phyloP scores from a whole-genome alignment of 2,113 vertebrate genomes.

The Macaca mulatta region DNA sequence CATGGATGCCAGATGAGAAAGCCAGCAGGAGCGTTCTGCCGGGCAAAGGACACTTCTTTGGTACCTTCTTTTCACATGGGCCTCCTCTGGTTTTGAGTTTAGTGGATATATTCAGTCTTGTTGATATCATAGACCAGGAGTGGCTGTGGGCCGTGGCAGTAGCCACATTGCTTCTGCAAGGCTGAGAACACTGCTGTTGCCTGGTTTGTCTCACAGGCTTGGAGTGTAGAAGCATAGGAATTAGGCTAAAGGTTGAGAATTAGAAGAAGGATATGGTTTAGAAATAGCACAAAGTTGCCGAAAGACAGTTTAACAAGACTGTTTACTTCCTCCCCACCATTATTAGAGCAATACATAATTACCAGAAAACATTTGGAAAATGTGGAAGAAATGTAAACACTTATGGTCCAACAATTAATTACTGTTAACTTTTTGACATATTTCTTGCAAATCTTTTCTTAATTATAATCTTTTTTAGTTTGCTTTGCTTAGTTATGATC shows the following conservation, averaged over 20 bases:
- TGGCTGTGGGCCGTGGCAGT: rapidly evolving
- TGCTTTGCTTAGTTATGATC: not conserved
- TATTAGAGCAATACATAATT: not conserved
- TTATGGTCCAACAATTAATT: not conserved
- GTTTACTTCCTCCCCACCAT: not conserved
- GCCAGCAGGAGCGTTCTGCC: not conserved
- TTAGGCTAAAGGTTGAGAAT: not conserved
- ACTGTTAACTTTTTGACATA: not conserved
- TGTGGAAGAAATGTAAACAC: not conserved
- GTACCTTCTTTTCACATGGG: not conserved
- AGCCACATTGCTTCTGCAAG: not conserved
- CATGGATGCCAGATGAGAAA: not conserved
- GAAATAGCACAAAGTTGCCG: not conserved
- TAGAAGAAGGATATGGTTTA: not conserved
- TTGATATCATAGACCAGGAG: rapidly evolving
- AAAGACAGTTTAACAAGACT: not conserved
- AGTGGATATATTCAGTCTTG: not conserved
- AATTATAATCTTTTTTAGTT: not conserved
- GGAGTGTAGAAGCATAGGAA: not conserved
- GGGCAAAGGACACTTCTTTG: no score
- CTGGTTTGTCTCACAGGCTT: not conserved
- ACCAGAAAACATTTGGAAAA: not conserved
- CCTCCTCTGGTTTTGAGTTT: not conserved
- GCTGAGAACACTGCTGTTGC: not conserved
- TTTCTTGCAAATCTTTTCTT: not conserved